Evolutionary conservation across 2,113 vertebrate species (phyloP).

Genomic region (Psettodes erumei): DNA sequence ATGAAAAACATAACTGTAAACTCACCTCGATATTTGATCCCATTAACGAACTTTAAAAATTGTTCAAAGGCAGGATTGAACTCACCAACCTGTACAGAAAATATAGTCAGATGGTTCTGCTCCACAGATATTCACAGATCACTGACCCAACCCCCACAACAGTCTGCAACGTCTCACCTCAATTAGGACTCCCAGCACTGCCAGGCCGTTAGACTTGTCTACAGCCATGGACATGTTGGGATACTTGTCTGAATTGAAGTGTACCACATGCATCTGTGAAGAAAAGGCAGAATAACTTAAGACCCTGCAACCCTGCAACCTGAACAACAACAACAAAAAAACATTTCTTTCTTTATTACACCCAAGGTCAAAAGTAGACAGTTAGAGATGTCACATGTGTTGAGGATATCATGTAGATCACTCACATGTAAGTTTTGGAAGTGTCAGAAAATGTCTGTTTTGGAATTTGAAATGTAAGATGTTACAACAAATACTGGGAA

Average conservation of each 20-base stretch:
- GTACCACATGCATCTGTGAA: conserved; percentile 92
- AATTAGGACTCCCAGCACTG: conserved; percentile 91
- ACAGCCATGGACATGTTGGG: conserved; percentile 83
- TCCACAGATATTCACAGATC: neutral
- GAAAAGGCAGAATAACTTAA: conserved; percentile 27
- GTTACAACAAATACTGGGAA: neutral
- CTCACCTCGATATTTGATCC: conserved; percentile 90
- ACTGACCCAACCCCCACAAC: neutral
- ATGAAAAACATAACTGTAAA: neutral
- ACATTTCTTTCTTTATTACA: too few relatives aligned
- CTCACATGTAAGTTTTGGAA: neutral
- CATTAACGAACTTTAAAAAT: conserved; percentile 87
- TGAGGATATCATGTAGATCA: neutral
- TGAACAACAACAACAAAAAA: neutral
- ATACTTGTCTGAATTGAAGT: conserved; percentile 94
- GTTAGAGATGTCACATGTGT: neutral
- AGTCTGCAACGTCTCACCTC: conserved; percentile 84
- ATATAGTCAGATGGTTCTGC: neutral
- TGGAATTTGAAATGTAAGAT: neutral
- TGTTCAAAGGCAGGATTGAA: conserved; percentile 89
- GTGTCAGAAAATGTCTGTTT: neutral
- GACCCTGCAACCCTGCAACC: too few relatives aligned
- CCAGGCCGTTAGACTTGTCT: conserved; percentile 90
- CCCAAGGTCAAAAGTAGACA: too few relatives aligned
- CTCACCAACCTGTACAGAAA: conserved; percentile 85